phyloP scores from a whole-genome alignment of 2,888 invertebrate species.

The Brassicogethes aeneus region DNA sequence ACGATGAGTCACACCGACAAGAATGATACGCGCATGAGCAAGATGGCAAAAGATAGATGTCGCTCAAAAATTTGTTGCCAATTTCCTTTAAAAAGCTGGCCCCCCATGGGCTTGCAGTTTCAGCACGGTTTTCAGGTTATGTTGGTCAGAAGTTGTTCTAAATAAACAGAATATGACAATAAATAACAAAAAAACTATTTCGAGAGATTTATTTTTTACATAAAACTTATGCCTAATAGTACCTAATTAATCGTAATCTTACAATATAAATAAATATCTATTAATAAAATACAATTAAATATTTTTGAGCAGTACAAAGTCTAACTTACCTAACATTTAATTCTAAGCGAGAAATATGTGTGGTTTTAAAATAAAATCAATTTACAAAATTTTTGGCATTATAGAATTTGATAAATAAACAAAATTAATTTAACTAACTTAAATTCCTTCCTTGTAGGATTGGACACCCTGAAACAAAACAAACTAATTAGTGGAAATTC shows the following conservation, averaged over 20 bases:
- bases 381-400: conserved; percentile 36
- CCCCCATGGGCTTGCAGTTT: too few relatives aligned
- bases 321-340: conserved; percentile 18
- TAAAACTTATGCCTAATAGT: conserved; percentile 13
- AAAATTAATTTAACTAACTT: conserved; percentile 21
- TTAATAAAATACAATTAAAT: conserved; percentile 23
- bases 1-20: too few relatives aligned
- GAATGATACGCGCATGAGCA: too few relatives aligned
- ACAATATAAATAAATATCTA: conserved; percentile 14
- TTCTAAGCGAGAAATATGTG: conserved; percentile 7
- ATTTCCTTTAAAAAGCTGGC: too few relatives aligned
- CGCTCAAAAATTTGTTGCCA: too few relatives aligned
- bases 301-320: conserved; percentile 25
- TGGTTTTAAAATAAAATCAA: conserved; percentile 20
- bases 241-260: conserved; percentile 8
- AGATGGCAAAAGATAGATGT: too few relatives aligned
- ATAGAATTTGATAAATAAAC: conserved; percentile 20
- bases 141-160: too few relatives aligned
- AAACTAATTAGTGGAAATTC: neutral
- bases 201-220: conserved; percentile 13
- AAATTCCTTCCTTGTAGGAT: conserved; percentile 27
- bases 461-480: conserved; percentile 30
- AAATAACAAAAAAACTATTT: neutral
- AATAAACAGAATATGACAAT: too few relatives aligned
- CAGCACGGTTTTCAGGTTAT: too few relatives aligned